Percentiles rank a stretch among this genome's conserved stretches.
phyloP scores from a whole-genome alignment of 1,140 invertebrate species.

The Odontomachus brunneus region DNA sequence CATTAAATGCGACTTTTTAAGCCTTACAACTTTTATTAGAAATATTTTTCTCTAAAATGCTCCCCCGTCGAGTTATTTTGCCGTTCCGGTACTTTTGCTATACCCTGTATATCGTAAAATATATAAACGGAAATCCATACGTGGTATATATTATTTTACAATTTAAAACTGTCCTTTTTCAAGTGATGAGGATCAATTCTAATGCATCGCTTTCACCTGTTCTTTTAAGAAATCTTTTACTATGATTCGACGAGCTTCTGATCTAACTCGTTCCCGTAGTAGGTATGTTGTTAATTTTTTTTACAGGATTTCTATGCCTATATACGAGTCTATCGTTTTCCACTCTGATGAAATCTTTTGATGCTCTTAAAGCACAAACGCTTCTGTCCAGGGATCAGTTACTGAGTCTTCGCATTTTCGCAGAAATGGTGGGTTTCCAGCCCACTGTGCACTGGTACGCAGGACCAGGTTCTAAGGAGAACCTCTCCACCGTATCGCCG shows the following conservation, averaged over 20 bases:
- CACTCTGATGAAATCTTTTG: not conserved
- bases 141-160: slow-evolving; percentile 31
- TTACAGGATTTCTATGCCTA: slow-evolving; percentile 51
- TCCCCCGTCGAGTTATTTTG: too few relatives aligned
- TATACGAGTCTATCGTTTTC: not conserved
- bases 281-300: slow-evolving; percentile 71
- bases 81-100: too few relatives aligned
- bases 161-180: slow-evolving; percentile 15
- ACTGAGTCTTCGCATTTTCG: slow-evolving; percentile 51
- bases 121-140: not conserved
- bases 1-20: too few relatives aligned
- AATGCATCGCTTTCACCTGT: not conserved
- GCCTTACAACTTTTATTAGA: too few relatives aligned
- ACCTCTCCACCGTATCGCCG: slow-evolving; percentile 19
- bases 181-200: not conserved
- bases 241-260: slow-evolving; percentile 71
- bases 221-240: slow-evolving; percentile 53
- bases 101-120: too few relatives aligned
- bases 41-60: too few relatives aligned
- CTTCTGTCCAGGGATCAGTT: slow-evolving; percentile 65
- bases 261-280: slow-evolving; percentile 55
- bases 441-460: not conserved
- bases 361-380: not conserved
- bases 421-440: slow-evolving; percentile 1
- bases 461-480: not conserved